phyloP scores from a whole-genome alignment of 2,113 vertebrate species.

The Narcine bancroftii region DNA sequence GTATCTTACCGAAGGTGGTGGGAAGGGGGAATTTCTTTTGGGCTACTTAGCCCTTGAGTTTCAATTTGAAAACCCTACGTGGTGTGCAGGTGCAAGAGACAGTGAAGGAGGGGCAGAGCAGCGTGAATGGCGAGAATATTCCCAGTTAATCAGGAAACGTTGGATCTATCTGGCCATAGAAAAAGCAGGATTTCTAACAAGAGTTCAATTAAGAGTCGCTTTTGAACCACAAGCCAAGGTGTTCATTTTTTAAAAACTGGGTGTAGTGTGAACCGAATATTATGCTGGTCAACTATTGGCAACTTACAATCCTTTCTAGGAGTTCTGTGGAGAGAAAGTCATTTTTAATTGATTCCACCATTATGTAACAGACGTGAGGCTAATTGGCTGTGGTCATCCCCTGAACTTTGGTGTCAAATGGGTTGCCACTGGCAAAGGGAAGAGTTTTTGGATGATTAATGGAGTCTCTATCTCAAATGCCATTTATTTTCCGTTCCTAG shows the following conservation, averaged over 20 bases:
- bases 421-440: no score
- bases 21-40: neutral
- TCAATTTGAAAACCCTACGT: neutral
- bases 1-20: no score
- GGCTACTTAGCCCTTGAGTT: neutral
- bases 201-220: neutral
- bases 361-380: no score
- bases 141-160: neutral
- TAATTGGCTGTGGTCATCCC: no score
- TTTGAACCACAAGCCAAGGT: neutral
- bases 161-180: neutral
- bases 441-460: no score
- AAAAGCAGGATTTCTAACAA: neutral
- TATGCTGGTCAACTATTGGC: neutral
- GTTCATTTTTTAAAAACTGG: neutral
- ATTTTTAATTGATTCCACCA: no score
- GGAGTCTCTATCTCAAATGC: no score
- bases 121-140: neutral
- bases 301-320: neutral
- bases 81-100: neutral
- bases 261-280: neutral
- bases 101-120: neutral
- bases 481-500: no score
- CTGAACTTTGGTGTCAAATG: no score
- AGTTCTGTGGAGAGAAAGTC: no score